These are phyloP conservation scores for Amphiprion percula DNA, from an alignment of 2,113 vertebrate genomes.

Conservation along the genomic window DNA sequence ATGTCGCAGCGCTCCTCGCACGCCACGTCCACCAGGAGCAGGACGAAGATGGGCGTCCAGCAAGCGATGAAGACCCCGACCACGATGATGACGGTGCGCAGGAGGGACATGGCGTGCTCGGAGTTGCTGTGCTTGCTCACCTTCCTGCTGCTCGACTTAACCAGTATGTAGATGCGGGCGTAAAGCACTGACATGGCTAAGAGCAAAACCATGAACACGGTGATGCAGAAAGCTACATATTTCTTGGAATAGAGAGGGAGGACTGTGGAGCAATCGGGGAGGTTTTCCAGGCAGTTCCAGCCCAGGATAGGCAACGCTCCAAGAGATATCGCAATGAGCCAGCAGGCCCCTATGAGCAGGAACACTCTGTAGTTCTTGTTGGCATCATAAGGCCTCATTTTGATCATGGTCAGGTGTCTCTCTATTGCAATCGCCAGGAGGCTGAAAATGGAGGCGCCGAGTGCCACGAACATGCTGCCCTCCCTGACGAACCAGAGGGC, in stretches of 20 bases:
- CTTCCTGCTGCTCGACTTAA: conserved; percentile 93
- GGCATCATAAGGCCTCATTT: conserved; percentile 95
- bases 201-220: conserved; percentile 90
- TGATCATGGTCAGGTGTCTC: conserved; percentile 97
- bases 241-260: conserved; percentile 94
- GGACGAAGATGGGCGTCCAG: conserved; percentile 93
- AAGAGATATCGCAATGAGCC: conserved; percentile 90
- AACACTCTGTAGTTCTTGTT: conserved; percentile 96
- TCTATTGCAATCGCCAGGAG: conserved; percentile 96
- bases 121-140: conserved; percentile 92
- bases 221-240: conserved; percentile 95
- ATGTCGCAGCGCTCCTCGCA: conserved; percentile 86
- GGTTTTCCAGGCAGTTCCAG: conserved; percentile 94
- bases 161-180: conserved; percentile 92
- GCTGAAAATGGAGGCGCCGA: conserved; percentile 95
- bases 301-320: conserved; percentile 94
- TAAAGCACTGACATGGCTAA: conserved; percentile 92
- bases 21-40: conserved; percentile 94
- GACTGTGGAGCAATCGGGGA: conserved; percentile 93
- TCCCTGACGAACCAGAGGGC: conserved; percentile 93
- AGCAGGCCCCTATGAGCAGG: conserved; percentile 94
- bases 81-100: conserved; percentile 94
- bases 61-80: conserved; percentile 95
- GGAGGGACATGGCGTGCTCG: conserved; percentile 92
- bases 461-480: conserved; percentile 95